Evolutionary conservation across 2,113 vertebrate species (phyloP).

Genomic region (Esox niger): DNA sequence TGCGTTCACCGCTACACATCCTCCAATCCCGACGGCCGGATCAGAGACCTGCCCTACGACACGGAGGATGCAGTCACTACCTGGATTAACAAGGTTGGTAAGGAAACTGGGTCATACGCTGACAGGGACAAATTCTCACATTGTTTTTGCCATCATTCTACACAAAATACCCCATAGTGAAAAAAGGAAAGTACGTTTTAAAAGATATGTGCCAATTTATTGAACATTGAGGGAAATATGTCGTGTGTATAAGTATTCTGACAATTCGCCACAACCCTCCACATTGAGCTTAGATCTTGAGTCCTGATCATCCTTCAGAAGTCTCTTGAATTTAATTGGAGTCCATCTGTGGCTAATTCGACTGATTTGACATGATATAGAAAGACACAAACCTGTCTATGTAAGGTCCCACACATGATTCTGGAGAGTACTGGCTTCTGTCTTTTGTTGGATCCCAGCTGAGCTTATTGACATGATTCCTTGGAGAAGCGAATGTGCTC

Average conservation of each 20-base stretch:
- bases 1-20: slow-evolving; percentile 85
- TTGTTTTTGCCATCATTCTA: no score
- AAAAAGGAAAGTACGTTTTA: no score
- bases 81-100: slow-evolving; percentile 94
- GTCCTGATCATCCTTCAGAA: no score
- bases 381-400: background rate
- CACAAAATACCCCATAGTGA: no score
- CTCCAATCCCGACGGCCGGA: slow-evolving; percentile 32
- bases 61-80: slow-evolving; percentile 92
- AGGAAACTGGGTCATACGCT: background rate
- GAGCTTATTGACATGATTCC: slow-evolving; percentile 33
- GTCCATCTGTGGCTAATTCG: no score
- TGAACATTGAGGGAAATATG: no score
- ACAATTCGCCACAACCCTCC: no score
- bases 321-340: no score
- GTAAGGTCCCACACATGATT: background rate
- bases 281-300: no score
- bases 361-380: no score
- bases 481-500: slow-evolving; percentile 21
- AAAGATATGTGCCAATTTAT: no score
- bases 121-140: background rate
- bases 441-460: slow-evolving; percentile 5
- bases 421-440: background rate
- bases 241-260: no score
- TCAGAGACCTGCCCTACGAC: slow-evolving; percentile 89